Percentiles rank a stretch among this genome's conserved stretches.
Conservation (phyloP, 2,888 invertebrate species). For the Molorchus minor region DNA sequence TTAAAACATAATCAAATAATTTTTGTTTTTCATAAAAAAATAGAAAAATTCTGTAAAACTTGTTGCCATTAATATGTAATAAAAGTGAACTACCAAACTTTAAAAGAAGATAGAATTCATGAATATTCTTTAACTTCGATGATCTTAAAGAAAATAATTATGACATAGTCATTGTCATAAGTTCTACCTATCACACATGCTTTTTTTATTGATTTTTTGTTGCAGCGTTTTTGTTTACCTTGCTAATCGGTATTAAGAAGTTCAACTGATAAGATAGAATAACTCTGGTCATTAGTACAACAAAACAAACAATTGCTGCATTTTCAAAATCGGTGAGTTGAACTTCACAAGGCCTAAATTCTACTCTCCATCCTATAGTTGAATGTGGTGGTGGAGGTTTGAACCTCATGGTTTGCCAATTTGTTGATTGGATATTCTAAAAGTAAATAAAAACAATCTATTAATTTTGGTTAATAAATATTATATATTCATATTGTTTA, state of each 20-base stretch:
- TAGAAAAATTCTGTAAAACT: not conserved
- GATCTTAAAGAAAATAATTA: too few relatives aligned
- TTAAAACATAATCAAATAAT: too few relatives aligned
- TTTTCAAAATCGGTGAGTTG: conserved; percentile 99
- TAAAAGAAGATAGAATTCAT: not conserved
- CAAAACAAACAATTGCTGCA: conserved; percentile 97
- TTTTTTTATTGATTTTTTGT: too few relatives aligned
- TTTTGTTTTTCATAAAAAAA: too few relatives aligned
- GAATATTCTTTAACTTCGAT: too few relatives aligned
- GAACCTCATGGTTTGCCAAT: conserved; percentile 99
- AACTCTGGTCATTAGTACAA: conserved; percentile 94
- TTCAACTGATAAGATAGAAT: conserved; percentile 96
- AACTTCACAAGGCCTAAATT: conserved; percentile 98
- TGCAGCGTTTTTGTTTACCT: conserved; percentile 65
- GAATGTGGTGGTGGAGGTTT: conserved; percentile 97
- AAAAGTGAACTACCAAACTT: not conserved
- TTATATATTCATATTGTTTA: not conserved
- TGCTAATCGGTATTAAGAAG: conserved; percentile 97
- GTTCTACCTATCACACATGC: too few relatives aligned
- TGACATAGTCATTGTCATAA: too few relatives aligned
- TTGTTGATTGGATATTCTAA: conserved; percentile 97
- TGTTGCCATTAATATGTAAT: not conserved
- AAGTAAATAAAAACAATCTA: conserved; percentile 42
- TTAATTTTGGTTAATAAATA: conserved; percentile 1
- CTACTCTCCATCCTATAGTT: conserved; percentile 98